A percentile compares a stretch with the other conserved stretches of the same genome.
Conservation (phyloP, 2,113 vertebrate species). For the Bos javanicus region DNA sequence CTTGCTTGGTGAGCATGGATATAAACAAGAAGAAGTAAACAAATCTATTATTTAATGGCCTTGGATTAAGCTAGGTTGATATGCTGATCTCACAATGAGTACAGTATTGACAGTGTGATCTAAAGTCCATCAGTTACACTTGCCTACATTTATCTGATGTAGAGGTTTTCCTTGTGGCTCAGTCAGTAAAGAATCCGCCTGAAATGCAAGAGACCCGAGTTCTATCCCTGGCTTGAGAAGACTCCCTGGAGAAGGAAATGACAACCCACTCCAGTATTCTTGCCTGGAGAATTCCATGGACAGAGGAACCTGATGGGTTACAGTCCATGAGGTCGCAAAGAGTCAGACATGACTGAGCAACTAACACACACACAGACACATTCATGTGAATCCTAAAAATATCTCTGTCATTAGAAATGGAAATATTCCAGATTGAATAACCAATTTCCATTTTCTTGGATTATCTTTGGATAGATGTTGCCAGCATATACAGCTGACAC, state of each 20-base stretch:
- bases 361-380: neutral
- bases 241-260: neutral
- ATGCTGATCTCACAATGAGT: neutral
- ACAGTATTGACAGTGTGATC: neutral
- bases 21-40: neutral
- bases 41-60: neutral
- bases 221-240: neutral
- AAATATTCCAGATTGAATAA: neutral
- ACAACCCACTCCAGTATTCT: neutral
- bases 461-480: neutral
- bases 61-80: neutral
- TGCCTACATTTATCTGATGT: neutral
- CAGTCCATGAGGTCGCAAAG: neutral
- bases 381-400: neutral
- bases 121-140: neutral
- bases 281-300: neutral
- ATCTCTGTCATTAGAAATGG: neutral
- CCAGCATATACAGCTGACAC: neutral
- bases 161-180: neutral
- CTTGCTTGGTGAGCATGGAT: neutral
- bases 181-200: rapidly evolving
- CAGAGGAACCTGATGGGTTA: neutral
- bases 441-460: neutral
- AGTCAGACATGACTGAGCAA: neutral
- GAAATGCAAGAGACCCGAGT: neutral